These are phyloP conservation scores for Pholis gunnellus DNA, from an alignment of 2,113 vertebrate genomes.

Conservation along the genomic window DNA sequence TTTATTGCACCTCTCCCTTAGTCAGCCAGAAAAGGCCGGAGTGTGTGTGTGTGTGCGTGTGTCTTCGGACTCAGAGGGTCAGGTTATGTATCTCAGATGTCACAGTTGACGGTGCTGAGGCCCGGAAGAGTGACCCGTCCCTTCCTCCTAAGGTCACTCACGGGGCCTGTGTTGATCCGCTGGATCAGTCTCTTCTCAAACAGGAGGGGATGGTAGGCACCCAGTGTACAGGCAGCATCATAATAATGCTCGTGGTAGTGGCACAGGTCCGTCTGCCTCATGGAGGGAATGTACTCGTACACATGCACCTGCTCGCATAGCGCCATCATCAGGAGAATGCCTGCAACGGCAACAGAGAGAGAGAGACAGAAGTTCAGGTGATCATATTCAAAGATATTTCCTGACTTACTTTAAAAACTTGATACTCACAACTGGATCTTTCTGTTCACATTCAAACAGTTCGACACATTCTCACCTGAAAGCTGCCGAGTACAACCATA, in stretches of 20 bases:
- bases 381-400: neutral
- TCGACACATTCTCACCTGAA: neutral
- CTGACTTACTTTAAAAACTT: neutral
- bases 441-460: neutral
- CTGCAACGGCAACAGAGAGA: constrained; percentile 75
- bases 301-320: constrained; percentile 93
- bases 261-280: constrained; percentile 94
- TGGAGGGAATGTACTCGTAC: constrained; percentile 96
- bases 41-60: constrained; percentile 3
- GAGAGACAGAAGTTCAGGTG: neutral
- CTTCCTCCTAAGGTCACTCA: constrained; percentile 88
- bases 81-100: constrained; percentile 69
- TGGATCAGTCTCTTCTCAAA: constrained; percentile 96
- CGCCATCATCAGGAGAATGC: constrained; percentile 98
- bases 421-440: neutral
- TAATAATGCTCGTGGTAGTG: constrained; percentile 97
- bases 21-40: constrained; percentile 49
- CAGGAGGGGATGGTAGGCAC: constrained; percentile 96
- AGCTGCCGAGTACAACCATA: neutral
- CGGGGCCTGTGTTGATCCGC: constrained; percentile 89
- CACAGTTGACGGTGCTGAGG: constrained; percentile 88
- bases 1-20: constrained; percentile 79
- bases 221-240: constrained; percentile 94
- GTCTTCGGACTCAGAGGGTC: constrained; percentile 7
- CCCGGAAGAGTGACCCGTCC: constrained; percentile 94